Evolutionary conservation across 64 coral and sea anemone genomes (phyloP).

Genomic region (Montipora foliosa): DNA sequence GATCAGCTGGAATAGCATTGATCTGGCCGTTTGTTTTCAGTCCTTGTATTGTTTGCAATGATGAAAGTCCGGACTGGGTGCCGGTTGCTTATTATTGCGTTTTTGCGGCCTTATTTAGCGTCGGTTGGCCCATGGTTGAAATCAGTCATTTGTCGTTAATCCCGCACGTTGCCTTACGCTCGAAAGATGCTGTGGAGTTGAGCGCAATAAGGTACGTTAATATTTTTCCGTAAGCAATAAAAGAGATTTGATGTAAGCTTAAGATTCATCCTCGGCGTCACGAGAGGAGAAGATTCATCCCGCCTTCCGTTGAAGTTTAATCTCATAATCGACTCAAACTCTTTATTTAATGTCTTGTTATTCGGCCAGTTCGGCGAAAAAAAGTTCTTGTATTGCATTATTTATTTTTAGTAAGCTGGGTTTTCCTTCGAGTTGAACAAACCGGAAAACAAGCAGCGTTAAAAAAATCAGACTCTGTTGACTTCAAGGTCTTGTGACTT

Average conservation of each 20-base stretch:
- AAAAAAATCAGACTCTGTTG: too few species aligned
- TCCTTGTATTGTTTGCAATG: slow-evolving; percentile 73
- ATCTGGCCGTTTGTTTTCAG: slow-evolving; percentile 90
- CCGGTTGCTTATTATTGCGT: slow-evolving; percentile 73
- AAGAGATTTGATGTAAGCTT: neutral
- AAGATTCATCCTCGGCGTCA: neutral
- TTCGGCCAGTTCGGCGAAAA: neutral
- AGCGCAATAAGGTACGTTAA: slow-evolving; percentile 85
- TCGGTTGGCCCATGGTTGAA: slow-evolving; percentile 97
- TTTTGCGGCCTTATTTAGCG: slow-evolving; percentile 68
- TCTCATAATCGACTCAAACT: too few species aligned
- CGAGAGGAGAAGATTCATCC: too few species aligned
- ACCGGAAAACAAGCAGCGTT: neutral
- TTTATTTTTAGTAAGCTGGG: neutral
- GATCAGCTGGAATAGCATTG: slow-evolving; percentile 79
- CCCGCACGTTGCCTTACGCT: slow-evolving; percentile 76
- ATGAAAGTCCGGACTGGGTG: slow-evolving; percentile 61
- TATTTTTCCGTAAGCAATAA: neutral
- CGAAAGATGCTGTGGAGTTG: slow-evolving; percentile 81
- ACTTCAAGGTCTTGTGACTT: neutral
- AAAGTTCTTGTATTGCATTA: slow-evolving; percentile 10
- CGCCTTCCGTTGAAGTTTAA: too few species aligned
- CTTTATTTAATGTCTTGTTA: neutral
- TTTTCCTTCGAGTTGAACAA: neutral
- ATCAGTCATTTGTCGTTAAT: slow-evolving; percentile 94